A percentile compares a stretch with the other conserved stretches of the same genome.
Conservation (phyloP, 2,113 vertebrate species). For the Pagrus major region DNA sequence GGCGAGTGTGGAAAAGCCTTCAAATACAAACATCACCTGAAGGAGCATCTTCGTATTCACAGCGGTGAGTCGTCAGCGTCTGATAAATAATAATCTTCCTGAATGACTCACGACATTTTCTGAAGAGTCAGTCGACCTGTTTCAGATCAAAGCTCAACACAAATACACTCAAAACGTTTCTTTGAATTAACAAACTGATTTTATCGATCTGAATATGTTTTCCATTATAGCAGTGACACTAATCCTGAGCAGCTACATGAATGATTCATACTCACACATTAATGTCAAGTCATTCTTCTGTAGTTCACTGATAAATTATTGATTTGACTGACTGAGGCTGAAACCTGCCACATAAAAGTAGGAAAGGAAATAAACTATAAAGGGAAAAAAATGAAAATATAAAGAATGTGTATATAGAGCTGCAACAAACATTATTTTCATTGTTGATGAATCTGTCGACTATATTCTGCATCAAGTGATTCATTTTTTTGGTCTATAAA, state of each 20-base stretch:
- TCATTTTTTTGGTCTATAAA: no score
- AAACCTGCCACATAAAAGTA: neutral
- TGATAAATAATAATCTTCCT: conserved; percentile 8
- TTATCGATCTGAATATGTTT: neutral
- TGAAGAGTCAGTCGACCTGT: conserved; percentile 20
- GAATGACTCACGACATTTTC: conserved; percentile 38
- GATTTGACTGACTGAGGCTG: neutral
- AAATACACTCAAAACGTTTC: neutral
- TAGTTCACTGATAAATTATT: neutral
- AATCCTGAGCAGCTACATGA: neutral
- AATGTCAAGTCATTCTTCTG: neutral
- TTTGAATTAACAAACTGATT: neutral
- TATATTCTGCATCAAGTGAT: no score
- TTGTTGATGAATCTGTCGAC: no score
- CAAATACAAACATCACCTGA: conserved; percentile 99
- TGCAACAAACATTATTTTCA: no score
- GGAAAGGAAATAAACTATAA: neutral
- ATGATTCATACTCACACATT: neutral
- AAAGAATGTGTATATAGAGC: no score
- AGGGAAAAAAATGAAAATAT: neutral
- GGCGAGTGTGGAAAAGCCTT: conserved; percentile 98
- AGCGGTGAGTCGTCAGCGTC: conserved; percentile 89
- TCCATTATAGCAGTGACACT: neutral
- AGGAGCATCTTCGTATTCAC: conserved; percentile 98
- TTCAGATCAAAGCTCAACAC: conserved; percentile 25